Conservation (phyloP, 2,888 invertebrate species). For the Hyposoter dolosus region DNA sequence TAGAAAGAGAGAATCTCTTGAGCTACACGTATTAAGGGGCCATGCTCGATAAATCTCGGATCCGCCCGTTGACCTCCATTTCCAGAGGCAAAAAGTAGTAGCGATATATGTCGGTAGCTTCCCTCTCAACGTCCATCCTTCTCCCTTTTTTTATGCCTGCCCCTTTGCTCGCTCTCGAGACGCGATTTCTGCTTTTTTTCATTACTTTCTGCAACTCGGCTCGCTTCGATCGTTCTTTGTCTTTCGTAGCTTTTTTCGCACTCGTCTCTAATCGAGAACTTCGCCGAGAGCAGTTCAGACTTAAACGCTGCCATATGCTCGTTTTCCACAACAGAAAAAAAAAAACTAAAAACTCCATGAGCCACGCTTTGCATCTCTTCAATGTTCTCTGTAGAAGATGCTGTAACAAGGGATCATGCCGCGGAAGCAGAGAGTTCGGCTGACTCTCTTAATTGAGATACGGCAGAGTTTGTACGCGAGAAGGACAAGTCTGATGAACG, state of each 20-base stretch:
- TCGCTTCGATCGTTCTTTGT: conserved; percentile 11
- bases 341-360: not conserved
- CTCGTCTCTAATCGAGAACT: conserved; percentile 10
- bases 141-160: conserved; percentile 12
- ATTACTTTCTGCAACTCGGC: not conserved
- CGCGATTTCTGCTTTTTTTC: not conserved
- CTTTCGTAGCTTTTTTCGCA: conserved; percentile 4
- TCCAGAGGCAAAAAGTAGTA: conserved; percentile 10
- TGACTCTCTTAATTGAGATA: conserved; percentile 30
- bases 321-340: not conserved
- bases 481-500: conserved; percentile 8
- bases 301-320: not conserved
- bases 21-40: conserved; percentile 2
- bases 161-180: not conserved
- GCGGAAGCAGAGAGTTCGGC: not conserved
- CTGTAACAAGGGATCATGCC: not conserved
- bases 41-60: conserved; percentile 60
- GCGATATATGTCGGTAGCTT: not conserved
- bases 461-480: not conserved
- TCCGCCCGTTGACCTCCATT: conserved; percentile 34
- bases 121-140: conserved; percentile 2
- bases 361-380: not conserved
- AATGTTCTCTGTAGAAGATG: not conserved
- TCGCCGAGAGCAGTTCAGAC: not conserved
- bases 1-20: not conserved